Evolutionary conservation across 1,140 invertebrate species (phyloP).

Genomic region (Anoplolepis gracilipes): DNA sequence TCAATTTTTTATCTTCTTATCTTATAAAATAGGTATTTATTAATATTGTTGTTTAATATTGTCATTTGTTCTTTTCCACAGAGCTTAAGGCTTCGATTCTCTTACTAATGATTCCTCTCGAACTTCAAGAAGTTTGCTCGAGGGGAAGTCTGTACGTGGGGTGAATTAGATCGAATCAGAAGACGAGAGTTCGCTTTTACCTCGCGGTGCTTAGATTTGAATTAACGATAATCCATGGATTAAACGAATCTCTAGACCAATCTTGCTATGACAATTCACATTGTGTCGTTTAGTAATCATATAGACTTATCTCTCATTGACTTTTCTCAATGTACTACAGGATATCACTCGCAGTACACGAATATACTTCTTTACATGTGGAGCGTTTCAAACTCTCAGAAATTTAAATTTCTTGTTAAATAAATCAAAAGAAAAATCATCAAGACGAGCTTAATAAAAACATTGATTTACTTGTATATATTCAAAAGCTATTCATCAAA

Average conservation of each 20-base stretch:
- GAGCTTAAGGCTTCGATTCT: not conserved
- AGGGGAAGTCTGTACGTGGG: constrained; percentile 11
- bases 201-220: constrained; percentile 41
- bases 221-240: constrained; percentile 44
- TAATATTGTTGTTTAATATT: no score
- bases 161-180: constrained; percentile 28
- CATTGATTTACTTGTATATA: not conserved
- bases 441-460: not conserved
- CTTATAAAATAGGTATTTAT: constrained; percentile 9
- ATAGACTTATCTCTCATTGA: constrained; percentile 33
- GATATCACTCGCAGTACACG: not conserved
- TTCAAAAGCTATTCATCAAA: not conserved
- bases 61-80: constrained; percentile 30
- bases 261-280: constrained; percentile 30
- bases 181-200: constrained; percentile 4
- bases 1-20: not conserved
- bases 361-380: not conserved
- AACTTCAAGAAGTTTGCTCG: not conserved
- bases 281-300: constrained; percentile 6
- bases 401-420: not conserved
- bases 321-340: not conserved
- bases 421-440: not conserved
- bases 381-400: not conserved
- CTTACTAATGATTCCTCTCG: not conserved
- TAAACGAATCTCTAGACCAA: constrained; percentile 12